A percentile compares a stretch with the other conserved stretches of the same genome.
phyloP scores from a whole-genome alignment of 35 echinoderm and acorn worm genomes.

The Lytechinus variegatus region DNA sequence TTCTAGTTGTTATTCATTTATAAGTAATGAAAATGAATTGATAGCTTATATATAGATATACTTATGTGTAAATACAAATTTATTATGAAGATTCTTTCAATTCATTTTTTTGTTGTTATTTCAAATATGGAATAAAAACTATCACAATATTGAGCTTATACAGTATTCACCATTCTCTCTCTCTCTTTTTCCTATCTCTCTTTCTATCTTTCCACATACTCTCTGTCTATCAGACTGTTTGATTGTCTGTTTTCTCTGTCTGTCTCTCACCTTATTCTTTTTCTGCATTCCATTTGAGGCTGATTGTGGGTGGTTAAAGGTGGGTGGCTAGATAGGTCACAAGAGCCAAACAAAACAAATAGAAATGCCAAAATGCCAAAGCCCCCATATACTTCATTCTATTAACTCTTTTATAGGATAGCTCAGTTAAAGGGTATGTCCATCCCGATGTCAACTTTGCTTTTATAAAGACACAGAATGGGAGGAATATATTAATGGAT shows the following conservation, averaged over 20 bases:
- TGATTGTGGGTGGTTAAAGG: neutral
- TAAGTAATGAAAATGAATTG: too few species aligned
- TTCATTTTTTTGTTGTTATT: too few species aligned
- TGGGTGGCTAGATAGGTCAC: neutral
- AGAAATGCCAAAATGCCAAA: neutral
- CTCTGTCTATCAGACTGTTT: neutral
- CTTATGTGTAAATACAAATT: too few species aligned
- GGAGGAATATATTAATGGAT: too few species aligned
- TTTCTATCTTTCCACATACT: neutral
- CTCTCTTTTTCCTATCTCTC: neutral
- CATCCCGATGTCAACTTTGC: too few species aligned
- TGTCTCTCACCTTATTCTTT: neutral
- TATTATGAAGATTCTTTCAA: too few species aligned
- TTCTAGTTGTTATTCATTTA: too few species aligned
- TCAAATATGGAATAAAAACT: too few species aligned
- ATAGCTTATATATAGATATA: too few species aligned
- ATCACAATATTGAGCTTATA: too few species aligned
- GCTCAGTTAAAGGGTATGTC: neutral
- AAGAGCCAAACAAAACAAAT: neutral
- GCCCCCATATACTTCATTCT: neutral
- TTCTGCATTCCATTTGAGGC: neutral
- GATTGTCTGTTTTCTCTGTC: neutral
- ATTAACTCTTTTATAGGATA: neutral
- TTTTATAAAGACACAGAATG: too few species aligned
- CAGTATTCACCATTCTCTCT: neutral